Conservation (phyloP, 2,113 vertebrate genomes). For the Coryphaenoides rupestris region DNA sequence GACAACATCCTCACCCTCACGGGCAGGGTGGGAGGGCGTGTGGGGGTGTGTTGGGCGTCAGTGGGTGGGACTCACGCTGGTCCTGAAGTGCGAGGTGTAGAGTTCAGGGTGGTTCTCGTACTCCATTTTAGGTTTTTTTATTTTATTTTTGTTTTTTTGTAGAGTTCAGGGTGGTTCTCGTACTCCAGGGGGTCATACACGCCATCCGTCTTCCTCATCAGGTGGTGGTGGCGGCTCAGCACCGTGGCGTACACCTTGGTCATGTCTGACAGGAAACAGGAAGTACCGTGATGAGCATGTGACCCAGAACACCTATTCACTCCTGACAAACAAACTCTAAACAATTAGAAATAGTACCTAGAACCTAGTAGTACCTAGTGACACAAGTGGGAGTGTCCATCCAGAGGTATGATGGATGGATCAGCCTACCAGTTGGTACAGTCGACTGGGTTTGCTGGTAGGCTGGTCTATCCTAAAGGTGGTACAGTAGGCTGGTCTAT, state of each 20-base stretch:
- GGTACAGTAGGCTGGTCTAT: too few species aligned
- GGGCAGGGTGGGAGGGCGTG: too few species aligned
- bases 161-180: conserved; percentile 87
- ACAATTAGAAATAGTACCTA: too few species aligned
- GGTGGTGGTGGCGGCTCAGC: conserved; percentile 93
- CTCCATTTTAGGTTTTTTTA: too few species aligned
- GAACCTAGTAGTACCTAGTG: too few species aligned
- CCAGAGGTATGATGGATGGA: too few species aligned
- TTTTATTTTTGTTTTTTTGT: too few species aligned
- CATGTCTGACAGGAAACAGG: conserved; percentile 72
- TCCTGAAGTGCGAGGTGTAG: conserved; percentile 89
- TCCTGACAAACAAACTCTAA: too few species aligned
- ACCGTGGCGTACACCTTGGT: conserved; percentile 93
- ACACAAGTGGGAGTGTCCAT: too few species aligned
- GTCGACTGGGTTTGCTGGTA: too few species aligned
- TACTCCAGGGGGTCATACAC: conserved; percentile 89
- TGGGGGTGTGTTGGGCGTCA: background rate
- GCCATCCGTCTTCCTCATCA: conserved; percentile 88
- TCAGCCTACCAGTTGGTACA: too few species aligned
- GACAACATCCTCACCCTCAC: background rate
- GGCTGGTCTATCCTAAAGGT: too few species aligned
- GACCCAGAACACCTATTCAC: background rate
- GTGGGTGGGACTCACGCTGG: conserved; percentile 78
- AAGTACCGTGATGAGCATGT: background rate
- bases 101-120: conserved; percentile 89